These are phyloP conservation scores for Epirrhoe alternata DNA, from an alignment of 2,888 invertebrate genomes.

Conservation along the genomic window DNA sequence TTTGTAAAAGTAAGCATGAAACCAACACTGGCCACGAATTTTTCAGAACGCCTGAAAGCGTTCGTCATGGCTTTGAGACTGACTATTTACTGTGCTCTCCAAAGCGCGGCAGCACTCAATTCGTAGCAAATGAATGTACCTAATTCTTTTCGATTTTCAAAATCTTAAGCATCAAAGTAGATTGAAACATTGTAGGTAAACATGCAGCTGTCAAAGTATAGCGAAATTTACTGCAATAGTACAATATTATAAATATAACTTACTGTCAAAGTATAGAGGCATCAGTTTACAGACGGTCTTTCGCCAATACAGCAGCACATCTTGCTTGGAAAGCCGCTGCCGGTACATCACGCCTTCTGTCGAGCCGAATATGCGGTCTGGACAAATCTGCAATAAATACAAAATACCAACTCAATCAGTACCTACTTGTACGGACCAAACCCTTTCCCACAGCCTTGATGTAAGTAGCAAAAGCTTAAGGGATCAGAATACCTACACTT, in stretches of 20 bases:
- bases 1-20: neutral
- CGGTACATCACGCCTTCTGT: conserved; percentile 88
- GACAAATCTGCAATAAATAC: conserved; percentile 66
- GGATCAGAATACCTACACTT: no score
- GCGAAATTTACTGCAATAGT: neutral
- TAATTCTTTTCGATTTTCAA: no score
- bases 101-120: no score
- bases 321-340: conserved; percentile 84
- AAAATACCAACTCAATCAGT: neutral
- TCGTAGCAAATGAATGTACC: no score
- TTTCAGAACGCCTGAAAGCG: no score
- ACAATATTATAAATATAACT: conserved; percentile 41
- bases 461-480: no score
- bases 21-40: no score
- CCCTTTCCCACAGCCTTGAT: neutral
- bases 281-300: conserved; percentile 88
- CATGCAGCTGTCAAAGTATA: no score
- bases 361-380: conserved; percentile 85
- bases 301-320: conserved; percentile 87
- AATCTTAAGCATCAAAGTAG: no score
- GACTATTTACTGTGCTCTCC: no score
- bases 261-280: conserved; percentile 84
- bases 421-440: neutral
- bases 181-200: no score
- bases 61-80: no score